Conservation (phyloP, 2,888 invertebrate genomes). For the Philopedon plagiatum region DNA sequence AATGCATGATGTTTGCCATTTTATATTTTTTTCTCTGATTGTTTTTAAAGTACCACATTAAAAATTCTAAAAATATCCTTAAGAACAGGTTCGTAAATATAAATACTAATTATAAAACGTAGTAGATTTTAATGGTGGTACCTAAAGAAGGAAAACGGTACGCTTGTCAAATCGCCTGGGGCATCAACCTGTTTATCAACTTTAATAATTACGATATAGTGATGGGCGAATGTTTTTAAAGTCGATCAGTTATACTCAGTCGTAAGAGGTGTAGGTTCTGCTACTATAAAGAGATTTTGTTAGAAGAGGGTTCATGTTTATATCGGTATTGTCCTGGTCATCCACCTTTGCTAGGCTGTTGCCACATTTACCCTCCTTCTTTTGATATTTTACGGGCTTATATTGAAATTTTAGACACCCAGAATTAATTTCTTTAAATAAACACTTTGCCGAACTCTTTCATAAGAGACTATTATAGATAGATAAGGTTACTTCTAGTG, state of each 20-base stretch:
- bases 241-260: slow-evolving; percentile 56
- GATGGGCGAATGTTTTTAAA: slow-evolving; percentile 50
- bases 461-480: too few species aligned
- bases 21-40: slow-evolving; percentile 32
- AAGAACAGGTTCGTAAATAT: slow-evolving; percentile 45
- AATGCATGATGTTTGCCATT: slow-evolving; percentile 41
- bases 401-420: neutral
- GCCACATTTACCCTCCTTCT: slow-evolving; percentile 60
- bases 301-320: slow-evolving; percentile 63
- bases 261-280: slow-evolving; percentile 57
- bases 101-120: slow-evolving; percentile 48
- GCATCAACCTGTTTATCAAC: slow-evolving; percentile 57
- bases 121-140: slow-evolving; percentile 49
- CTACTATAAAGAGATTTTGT: slow-evolving; percentile 58
- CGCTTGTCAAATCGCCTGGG: slow-evolving; percentile 50
- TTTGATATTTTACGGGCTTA: neutral
- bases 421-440: neutral
- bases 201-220: slow-evolving; percentile 54
- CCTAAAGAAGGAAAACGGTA: slow-evolving; percentile 48
- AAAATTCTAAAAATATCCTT: slow-evolving; percentile 47
- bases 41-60: slow-evolving; percentile 34
- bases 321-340: slow-evolving; percentile 64
- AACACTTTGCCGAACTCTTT: too few species aligned
- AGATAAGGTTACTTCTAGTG: too few species aligned
- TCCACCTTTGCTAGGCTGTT: slow-evolving; percentile 64